Evolutionary conservation across 2,113 vertebrate species (phyloP), one percentile per base, ranked within the genome.

Genomic region (Gallinago paraguaiae): DNA sequence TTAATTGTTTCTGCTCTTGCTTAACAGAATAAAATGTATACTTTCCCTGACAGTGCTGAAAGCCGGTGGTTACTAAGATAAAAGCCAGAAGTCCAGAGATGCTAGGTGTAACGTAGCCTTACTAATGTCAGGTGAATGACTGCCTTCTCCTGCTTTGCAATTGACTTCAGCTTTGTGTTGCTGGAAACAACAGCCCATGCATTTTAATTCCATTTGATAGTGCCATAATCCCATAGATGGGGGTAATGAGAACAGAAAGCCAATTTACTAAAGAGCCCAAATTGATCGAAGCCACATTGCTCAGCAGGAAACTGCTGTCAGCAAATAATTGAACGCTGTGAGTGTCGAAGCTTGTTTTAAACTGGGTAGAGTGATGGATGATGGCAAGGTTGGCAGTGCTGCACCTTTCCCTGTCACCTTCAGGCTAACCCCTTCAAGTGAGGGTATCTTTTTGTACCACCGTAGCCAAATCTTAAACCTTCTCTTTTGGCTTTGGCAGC

Each of bases 181-280:
- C 82, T 94, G 72, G 51, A 59, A 96, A 96, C 59, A 83, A 25
- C 67, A 82, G 48, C 30, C 68, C 77, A 35, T 23, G 71, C 65
- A 61, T 83, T 96, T 92, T 77, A 90, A 93, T 97, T 96, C 87
- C 33, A 28, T 78, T 75, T 84, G 60, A 74, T 77, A 68, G 72
- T 87, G 90, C 61, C 30, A 27, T 82, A 94, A 95, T 70, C 90
- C 86, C 51, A 11, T 10, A 35, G 88, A 80, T 82, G 75, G 67
- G 65, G 25, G 63, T 78, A 87, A 78, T 45, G 70, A 95, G 90
- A 87, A 63, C 77, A 85, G 70, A 96, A 94, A 95, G 45, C 60
- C 90, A 94, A 81, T 96, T 94, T 95, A 78, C 90, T 96, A 57
- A 97, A 94, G 67, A 95, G 86, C 43, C 65, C 82, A 63, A 64